Evolutionary conservation across 2,888 invertebrate species (phyloP), one percentile per base, ranked within the genome.

Genomic region (Dugesia japonica): DNA sequence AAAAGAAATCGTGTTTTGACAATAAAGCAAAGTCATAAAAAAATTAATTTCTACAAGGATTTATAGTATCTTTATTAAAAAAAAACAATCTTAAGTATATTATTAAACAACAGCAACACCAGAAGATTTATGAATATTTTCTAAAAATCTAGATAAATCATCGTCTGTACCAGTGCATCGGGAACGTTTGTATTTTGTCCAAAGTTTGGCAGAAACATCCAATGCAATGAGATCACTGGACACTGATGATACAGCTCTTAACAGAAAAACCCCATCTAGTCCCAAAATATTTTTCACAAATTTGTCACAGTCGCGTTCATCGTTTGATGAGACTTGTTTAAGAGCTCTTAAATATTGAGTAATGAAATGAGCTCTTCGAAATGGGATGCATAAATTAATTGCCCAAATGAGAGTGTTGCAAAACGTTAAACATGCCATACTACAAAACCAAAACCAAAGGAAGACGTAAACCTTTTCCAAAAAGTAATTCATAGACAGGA

Each of bases 281-380:
- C 83, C 80, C 72, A 84, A 79, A 79, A 83, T 84, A 75, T 82
- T 82, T 79, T 82, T 80, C 0, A 82, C 82, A 78, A 84, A 84
- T 26, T 82, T 80, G 71, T 83, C 83, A 75, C 84, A 84, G n/a
- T 82, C 79, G 74, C 82, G 82, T 78, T 81, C 81, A 73, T 83
- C 83, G 28, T 82, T 82, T n/a, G 82, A 82, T 71, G 81, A 81
- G 20, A 85, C 81, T 28, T 84, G 81, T 79, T 84, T 84, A 83
- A 86, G 85, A 74, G 84, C 83, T 79, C 85, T 84, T 28, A 86
- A 81, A 78, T 85, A 83, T 79, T 85, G 86, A 73, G 85, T 80
- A 80, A 86, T 83, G 79, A 85, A 84, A 72, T 85, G 26, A 7
- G 80, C 79, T 75, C 81, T 80, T 20, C 80, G 80, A 15, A 79